Evolutionary conservation across 2,113 vertebrate species (phyloP).

Genomic region (Pholis gunnellus): DNA sequence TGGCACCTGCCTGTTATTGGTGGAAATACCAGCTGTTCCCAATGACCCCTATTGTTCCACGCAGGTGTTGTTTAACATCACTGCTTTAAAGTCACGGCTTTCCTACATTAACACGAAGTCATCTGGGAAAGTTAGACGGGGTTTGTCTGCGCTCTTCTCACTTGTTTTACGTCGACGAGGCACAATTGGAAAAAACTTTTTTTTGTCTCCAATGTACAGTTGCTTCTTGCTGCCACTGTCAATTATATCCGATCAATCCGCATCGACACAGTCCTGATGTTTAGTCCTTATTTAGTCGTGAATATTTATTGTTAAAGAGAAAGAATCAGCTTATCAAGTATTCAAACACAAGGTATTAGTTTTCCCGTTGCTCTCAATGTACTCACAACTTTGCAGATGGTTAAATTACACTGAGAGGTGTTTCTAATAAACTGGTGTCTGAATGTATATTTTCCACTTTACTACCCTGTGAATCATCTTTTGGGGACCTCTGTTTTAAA

Average conservation of each 20-base stretch:
- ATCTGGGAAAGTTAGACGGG: not conserved
- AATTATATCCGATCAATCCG: not conserved
- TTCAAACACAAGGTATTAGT: no score
- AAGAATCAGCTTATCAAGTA: no score
- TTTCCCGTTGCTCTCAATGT: no score
- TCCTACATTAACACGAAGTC: not conserved
- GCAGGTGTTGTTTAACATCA: conserved; percentile 47
- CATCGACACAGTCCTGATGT: not conserved
- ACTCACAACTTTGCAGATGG: not conserved
- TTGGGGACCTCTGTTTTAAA: not conserved
- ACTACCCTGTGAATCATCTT: not conserved
- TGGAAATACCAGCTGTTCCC: conserved; percentile 53
- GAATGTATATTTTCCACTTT: not conserved
- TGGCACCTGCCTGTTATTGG: conserved; percentile 50
- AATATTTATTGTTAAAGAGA: no score
- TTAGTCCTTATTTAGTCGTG: not conserved
- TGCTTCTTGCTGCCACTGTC: not conserved
- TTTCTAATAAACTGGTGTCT: not conserved
- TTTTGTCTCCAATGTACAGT: not conserved
- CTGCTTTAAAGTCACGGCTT: not conserved
- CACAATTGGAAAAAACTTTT: no score
- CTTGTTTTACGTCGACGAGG: no score
- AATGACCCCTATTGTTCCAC: conserved; percentile 38
- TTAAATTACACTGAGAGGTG: not conserved
- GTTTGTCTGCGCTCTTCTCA: no score